Evolutionary conservation across 2,888 invertebrate species (phyloP).

Genomic region (Epinotia ramella): DNA sequence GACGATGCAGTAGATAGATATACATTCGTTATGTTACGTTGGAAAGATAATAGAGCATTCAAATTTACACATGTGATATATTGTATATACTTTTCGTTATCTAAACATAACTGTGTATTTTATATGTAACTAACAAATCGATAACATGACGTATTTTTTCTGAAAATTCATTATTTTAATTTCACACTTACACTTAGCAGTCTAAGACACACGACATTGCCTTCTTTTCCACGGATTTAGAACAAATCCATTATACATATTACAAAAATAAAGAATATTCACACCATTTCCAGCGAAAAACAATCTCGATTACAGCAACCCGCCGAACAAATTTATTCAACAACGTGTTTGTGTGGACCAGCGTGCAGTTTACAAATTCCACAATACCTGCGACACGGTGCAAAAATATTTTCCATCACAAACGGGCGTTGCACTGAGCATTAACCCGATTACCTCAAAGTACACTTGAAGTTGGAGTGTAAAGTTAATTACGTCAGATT

Average conservation of each 20-base stretch:
- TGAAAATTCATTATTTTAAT: too few species aligned
- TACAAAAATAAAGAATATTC: neutral
- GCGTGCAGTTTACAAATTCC: constrained; percentile 10
- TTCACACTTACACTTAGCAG: too few species aligned
- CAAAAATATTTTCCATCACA: constrained; percentile 12
- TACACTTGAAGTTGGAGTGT: constrained; percentile 63
- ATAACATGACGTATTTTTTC: too few species aligned
- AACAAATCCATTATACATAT: neutral
- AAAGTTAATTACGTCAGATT: constrained; percentile 67
- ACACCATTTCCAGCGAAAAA: neutral
- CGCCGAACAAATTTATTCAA: constrained; percentile 11
- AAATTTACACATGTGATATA: too few species aligned
- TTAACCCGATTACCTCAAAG: constrained; percentile 52
- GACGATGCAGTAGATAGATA: constrained; percentile 20
- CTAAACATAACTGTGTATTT: too few species aligned
- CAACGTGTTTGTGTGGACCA: constrained; percentile 12
- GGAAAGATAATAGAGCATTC: too few species aligned
- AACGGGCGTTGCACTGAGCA: constrained; percentile 13
- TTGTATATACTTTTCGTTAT: too few species aligned
- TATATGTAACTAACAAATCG: too few species aligned
- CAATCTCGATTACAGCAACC: neutral
- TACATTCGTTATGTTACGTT: too few species aligned
- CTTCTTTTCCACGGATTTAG: neutral
- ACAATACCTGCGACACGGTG: neutral
- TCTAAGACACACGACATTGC: too few species aligned